Conservation (phyloP, 2,113 vertebrate genomes). For the Cottus gobio region DNA sequence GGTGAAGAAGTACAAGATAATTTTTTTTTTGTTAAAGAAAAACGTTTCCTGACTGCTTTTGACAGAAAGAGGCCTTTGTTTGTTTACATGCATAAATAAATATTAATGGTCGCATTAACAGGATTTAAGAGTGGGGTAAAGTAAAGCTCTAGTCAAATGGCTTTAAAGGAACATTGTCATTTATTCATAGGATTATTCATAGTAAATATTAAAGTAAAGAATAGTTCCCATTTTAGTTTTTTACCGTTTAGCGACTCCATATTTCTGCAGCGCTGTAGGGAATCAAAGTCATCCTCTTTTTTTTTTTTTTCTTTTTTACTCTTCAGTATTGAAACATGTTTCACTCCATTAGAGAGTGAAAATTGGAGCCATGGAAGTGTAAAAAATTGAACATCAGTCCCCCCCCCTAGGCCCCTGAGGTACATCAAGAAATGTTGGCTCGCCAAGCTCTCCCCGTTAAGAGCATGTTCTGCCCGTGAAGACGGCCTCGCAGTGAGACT, state of each 20-base stretch:
- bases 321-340: slow-evolving; percentile 65
- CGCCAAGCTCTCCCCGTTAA: slow-evolving; percentile 57
- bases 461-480: slow-evolving; percentile 61
- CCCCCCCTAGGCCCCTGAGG: slow-evolving; percentile 57
- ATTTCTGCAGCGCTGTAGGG: slow-evolving; percentile 29
- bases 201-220: slow-evolving; percentile 17
- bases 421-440: slow-evolving; percentile 60
- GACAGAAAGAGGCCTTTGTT: slow-evolving; percentile 32
- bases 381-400: slow-evolving; percentile 75
- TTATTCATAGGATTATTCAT: slow-evolving; percentile 38
- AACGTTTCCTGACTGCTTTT: slow-evolving; percentile 14
- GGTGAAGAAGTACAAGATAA: neutral
- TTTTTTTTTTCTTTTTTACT: slow-evolving; percentile 29
- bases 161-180: slow-evolving; percentile 29
- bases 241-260: slow-evolving; percentile 5
- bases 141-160: neutral
- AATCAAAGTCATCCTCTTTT: neutral
- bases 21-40: too few relatives aligned
- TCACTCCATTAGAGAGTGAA: slow-evolving; percentile 76
- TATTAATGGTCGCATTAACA: neutral
- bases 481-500: slow-evolving; percentile 49
- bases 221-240: neutral
- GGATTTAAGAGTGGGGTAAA: slow-evolving; percentile 1
- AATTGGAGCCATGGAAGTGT: slow-evolving; percentile 73
- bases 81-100: slow-evolving; percentile 26